A percentile compares a stretch with the other conserved stretches of the same genome.
Conservation (phyloP, 2,888 invertebrate genomes). For the Sinohyriopsis cumingii region DNA sequence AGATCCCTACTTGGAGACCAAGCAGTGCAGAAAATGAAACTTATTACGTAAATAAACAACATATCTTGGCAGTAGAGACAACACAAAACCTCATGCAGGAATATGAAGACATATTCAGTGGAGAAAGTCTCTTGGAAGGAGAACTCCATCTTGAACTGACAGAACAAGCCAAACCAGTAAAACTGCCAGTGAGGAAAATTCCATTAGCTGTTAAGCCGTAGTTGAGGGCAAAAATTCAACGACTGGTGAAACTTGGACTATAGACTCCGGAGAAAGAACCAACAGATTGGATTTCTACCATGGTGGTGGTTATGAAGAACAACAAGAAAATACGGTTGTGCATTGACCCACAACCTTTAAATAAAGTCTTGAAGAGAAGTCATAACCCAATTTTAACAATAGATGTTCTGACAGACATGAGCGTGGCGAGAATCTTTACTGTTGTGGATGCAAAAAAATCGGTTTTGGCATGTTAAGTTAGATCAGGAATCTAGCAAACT, state of each 20-base stretch:
- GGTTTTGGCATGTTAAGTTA: slow-evolving; percentile 28
- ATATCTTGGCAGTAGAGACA: slow-evolving; percentile 1
- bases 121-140: slow-evolving; percentile 25
- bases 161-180: slow-evolving; percentile 17
- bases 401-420: slow-evolving; percentile 13
- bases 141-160: slow-evolving; percentile 22
- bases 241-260: slow-evolving; percentile 9
- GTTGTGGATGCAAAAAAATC: slow-evolving; percentile 17
- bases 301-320: slow-evolving; percentile 21
- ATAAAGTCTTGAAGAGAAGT: slow-evolving; percentile 20
- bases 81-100: neutral
- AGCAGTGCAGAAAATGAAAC: slow-evolving; percentile 17
- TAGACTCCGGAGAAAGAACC: slow-evolving; percentile 16
- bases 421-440: slow-evolving; percentile 8
- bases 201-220: slow-evolving; percentile 16
- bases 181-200: slow-evolving; percentile 19
- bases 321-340: slow-evolving; percentile 20
- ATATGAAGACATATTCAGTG: slow-evolving; percentile 19
- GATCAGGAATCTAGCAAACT: slow-evolving; percentile 24
- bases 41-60: slow-evolving; percentile 19
- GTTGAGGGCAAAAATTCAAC: slow-evolving; percentile 22
- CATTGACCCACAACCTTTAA: slow-evolving; percentile 30
- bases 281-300: slow-evolving; percentile 33
- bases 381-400: slow-evolving; percentile 18
- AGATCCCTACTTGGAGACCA: slow-evolving; percentile 14